Conservation (phyloP, 1,140 invertebrate species). For the Hylyphantes graminicola region DNA sequence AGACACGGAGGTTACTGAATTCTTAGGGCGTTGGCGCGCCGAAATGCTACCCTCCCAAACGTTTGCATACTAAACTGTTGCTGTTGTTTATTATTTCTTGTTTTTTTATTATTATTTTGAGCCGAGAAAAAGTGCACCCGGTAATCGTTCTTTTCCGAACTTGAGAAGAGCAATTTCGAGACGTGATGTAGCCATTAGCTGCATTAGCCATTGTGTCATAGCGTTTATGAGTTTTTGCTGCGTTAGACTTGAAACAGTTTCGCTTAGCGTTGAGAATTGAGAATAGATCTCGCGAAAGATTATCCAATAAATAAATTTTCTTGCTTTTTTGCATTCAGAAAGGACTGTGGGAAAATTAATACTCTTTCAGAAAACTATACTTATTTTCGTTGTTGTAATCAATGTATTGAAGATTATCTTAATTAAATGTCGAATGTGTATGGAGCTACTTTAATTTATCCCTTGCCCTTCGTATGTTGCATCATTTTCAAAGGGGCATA, state of each 20-base stretch:
- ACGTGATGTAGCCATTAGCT: conserved; percentile 22
- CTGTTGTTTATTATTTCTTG: conserved; percentile 10
- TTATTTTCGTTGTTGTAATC: too few species aligned
- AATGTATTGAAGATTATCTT: too few species aligned
- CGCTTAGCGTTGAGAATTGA: neutral
- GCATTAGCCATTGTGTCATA: conserved; percentile 34
- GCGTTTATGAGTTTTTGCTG: conserved; percentile 19
- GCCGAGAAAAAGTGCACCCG: conserved; percentile 16
- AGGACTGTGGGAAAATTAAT: too few species aligned
- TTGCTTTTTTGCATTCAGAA: too few species aligned
- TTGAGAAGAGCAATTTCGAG: conserved; percentile 4
- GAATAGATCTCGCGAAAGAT: neutral
- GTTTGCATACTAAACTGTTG: conserved; percentile 52
- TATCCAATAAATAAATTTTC: too few species aligned
- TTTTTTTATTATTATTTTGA: neutral
- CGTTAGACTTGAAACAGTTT: conserved; percentile 7
- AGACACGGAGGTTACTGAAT: conserved; percentile 35
- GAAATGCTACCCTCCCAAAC: conserved; percentile 40
- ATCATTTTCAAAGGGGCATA: too few species aligned
- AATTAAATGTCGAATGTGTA: too few species aligned
- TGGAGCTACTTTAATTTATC: too few species aligned
- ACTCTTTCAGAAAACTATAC: too few species aligned
- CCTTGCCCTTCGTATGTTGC: too few species aligned
- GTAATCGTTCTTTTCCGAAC: conserved; percentile 23
- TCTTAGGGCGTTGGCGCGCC: conserved; percentile 37